A percentile compares a stretch with the other conserved stretches of the same genome.
Evolutionary conservation across 2,888 invertebrate genomes (phyloP).

Genomic region (Hofmannophila pseudospretella): DNA sequence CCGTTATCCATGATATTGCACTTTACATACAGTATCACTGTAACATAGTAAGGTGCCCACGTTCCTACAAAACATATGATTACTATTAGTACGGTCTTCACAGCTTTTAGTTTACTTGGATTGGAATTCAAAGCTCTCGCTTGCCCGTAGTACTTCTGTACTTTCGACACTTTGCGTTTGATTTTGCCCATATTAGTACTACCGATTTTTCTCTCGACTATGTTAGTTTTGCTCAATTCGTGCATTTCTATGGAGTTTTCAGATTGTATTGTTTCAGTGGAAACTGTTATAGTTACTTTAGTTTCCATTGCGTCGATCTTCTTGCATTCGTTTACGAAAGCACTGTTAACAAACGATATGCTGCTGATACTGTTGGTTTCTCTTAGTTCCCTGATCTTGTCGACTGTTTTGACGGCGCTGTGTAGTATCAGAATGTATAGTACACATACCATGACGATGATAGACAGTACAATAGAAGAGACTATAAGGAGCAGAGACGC

Average conservation of each 20-base stretch:
- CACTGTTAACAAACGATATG: conserved; percentile 37
- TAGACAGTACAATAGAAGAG: conserved; percentile 63
- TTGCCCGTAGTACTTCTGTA: conserved; percentile 22
- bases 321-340: conserved; percentile 35
- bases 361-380: conserved; percentile 28
- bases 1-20: conserved; percentile 57
- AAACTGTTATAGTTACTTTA: conserved; percentile 30
- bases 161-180: conserved; percentile 22
- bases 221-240: conserved; percentile 20
- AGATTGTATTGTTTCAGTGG: conserved; percentile 24
- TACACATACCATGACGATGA: conserved; percentile 49
- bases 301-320: conserved; percentile 22
- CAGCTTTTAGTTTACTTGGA: conserved; percentile 76
- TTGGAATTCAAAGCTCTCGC: conserved; percentile 24
- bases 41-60: conserved; percentile 78
- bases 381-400: conserved; percentile 57
- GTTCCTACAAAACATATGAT: conserved; percentile 75
- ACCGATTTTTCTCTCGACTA: conserved; percentile 15
- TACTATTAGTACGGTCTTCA: conserved; percentile 77
- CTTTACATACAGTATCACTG: conserved; percentile 67
- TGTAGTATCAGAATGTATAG: conserved; percentile 76
- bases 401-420: conserved; percentile 71
- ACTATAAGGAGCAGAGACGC: conserved; percentile 66
- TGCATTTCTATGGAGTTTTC: conserved; percentile 19
- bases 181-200: conserved; percentile 1